A percentile compares a stretch with the other conserved stretches of the same genome.
Conservation (phyloP, 2,113 vertebrate species). For the Ptilonorhynchus violaceus region DNA sequence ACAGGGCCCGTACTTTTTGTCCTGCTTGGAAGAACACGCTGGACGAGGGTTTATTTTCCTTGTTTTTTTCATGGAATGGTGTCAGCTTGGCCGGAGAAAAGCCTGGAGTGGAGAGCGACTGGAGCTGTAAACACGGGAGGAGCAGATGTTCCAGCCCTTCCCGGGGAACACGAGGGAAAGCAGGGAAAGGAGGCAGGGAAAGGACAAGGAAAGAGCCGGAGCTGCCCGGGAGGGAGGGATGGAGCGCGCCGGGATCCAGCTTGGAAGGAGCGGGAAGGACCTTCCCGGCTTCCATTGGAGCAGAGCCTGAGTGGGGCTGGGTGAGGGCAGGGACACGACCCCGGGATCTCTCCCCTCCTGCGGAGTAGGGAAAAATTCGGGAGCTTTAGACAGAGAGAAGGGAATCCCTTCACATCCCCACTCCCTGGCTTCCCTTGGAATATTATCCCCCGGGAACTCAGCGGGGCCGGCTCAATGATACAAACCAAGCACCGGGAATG, state of each 20-base stretch:
- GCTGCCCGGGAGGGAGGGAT: neutral
- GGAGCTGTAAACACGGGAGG: neutral
- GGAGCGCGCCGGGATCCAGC: neutral
- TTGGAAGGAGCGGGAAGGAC: neutral
- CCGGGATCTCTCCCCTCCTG: neutral
- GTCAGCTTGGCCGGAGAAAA: neutral
- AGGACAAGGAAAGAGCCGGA: neutral
- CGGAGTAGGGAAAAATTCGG: neutral
- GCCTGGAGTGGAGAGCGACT: neutral
- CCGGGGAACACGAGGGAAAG: neutral
- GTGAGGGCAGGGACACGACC: neutral
- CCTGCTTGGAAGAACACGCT: neutral
- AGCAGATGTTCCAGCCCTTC: neutral
- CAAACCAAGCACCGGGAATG: neutral
- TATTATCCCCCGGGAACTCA: neutral
- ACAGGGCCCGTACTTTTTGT: neutral
- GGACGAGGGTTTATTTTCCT: neutral
- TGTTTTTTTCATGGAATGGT: neutral
- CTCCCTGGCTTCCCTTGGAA: neutral
- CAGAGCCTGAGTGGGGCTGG: neutral
- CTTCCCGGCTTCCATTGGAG: neutral
- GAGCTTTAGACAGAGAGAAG: neutral
- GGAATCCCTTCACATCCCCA: neutral
- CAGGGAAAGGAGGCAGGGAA: neutral
- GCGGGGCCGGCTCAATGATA: neutral